Percentiles rank a stretch among this genome's conserved stretches.
phyloP scores from a whole-genome alignment of 1,140 invertebrate species.

The Drosophila ficusphila region DNA sequence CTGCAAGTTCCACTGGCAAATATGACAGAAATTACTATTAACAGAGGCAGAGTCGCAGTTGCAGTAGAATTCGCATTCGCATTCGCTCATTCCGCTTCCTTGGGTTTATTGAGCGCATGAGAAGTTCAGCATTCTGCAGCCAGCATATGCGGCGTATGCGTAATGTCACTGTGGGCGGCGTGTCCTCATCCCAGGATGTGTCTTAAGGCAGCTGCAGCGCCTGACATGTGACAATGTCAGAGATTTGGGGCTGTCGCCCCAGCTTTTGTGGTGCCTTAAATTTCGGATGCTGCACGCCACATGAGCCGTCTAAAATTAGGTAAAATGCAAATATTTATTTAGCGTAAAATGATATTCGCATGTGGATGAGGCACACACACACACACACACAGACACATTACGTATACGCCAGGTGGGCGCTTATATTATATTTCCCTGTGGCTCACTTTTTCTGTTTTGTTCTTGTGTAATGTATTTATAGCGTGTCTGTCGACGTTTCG shows the following conservation, averaged over 20 bases:
- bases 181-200: slow-evolving; percentile 17
- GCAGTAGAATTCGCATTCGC: neutral
- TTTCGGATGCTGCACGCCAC: slow-evolving; percentile 46
- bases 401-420: slow-evolving; percentile 63
- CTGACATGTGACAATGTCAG: slow-evolving; percentile 69
- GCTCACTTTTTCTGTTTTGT: neutral
- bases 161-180: slow-evolving; percentile 40
- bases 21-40: slow-evolving; percentile 76
- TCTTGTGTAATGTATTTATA: slow-evolving; percentile 64
- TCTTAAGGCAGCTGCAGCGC: slow-evolving; percentile 30
- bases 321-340: slow-evolving; percentile 69
- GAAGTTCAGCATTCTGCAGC: slow-evolving; percentile 51
- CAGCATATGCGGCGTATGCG: slow-evolving; percentile 69
- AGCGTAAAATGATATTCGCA: slow-evolving; percentile 50
- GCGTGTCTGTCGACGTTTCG: slow-evolving; percentile 49
- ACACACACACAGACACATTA: too few species aligned
- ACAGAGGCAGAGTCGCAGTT: slow-evolving; percentile 40
- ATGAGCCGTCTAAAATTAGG: slow-evolving; percentile 56
- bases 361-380: slow-evolving; percentile 16
- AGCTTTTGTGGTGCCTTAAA: slow-evolving; percentile 42
- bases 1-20: slow-evolving; percentile 54
- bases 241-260: slow-evolving; percentile 47
- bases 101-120: slow-evolving; percentile 66
- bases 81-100: slow-evolving; percentile 37
- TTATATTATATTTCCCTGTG: slow-evolving; percentile 8